Conservation (phyloP, 2,113 vertebrate species). For the Lipotes vexillifer region DNA sequence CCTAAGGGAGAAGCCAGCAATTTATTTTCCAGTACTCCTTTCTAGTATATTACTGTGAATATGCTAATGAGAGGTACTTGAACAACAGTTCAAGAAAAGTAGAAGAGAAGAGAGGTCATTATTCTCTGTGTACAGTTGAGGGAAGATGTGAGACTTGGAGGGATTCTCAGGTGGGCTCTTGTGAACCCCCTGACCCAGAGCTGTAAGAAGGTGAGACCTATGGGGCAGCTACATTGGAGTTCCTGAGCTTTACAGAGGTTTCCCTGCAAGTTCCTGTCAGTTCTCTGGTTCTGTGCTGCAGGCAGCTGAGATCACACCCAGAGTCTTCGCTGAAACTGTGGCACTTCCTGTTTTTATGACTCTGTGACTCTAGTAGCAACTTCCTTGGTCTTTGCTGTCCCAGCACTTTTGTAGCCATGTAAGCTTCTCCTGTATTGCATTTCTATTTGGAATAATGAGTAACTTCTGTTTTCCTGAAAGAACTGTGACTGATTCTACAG, state of each 20-base stretch:
- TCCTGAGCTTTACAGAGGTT: not conserved
- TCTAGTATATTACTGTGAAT: not conserved
- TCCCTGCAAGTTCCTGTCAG: accelerated
- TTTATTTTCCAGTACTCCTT: not conserved
- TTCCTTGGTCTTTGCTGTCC: not conserved
- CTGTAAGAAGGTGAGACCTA: not conserved
- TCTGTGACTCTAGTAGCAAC: not conserved
- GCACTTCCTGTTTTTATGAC: not conserved
- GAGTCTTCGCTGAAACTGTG: not conserved
- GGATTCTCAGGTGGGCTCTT: not conserved
- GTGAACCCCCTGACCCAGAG: not conserved
- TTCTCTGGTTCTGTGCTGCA: not conserved
- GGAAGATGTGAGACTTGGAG: not conserved
- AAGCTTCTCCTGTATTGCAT: not conserved
- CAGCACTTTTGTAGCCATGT: not conserved
- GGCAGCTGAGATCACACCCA: not conserved
- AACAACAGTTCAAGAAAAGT: not conserved
- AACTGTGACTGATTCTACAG: not conserved
- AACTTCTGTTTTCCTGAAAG: not conserved
- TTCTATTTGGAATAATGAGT: not conserved
- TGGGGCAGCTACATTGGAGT: accelerated
- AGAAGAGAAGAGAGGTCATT: not conserved
- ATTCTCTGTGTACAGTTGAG: not conserved
- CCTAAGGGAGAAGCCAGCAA: not conserved
- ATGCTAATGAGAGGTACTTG: not conserved